Evolutionary conservation across 2,797 vertebrate genomes (phyloP).

Genomic region (Sebastes matsubarae): DNA sequence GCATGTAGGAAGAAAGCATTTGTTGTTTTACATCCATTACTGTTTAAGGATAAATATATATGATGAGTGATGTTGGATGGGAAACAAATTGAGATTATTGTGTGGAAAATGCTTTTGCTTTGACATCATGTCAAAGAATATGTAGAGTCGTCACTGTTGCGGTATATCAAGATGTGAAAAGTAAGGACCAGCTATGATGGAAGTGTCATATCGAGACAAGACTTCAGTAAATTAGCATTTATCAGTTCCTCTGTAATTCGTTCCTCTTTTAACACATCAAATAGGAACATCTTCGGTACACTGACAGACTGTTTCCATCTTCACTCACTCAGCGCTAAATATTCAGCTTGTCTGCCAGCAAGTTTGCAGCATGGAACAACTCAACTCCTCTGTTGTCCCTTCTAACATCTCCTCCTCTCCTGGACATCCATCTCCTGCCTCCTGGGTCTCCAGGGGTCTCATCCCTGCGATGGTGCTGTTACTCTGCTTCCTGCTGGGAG

Average conservation of each 20-base stretch:
- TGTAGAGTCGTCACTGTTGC: too few relatives aligned
- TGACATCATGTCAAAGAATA: neutral
- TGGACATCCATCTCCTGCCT: neutral
- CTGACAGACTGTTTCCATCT: neutral
- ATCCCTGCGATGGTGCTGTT: neutral
- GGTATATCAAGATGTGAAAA: neutral
- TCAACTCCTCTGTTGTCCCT: neutral
- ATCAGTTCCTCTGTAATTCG: neutral
- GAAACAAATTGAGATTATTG: neutral
- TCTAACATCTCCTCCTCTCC: conserved; percentile 3
- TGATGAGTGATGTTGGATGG: neutral
- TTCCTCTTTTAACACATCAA: too few relatives aligned
- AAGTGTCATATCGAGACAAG: neutral
- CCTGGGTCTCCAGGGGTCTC: neutral
- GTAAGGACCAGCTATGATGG: too few relatives aligned
- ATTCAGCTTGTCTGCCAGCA: neutral
- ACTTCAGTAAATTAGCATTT: neutral
- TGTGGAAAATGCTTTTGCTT: neutral
- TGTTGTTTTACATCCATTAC: too few relatives aligned
- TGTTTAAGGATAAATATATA: neutral
- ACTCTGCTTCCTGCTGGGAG: conserved; percentile 60
- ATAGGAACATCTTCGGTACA: neutral
- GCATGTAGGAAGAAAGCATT: too few relatives aligned
- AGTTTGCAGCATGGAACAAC: conserved; percentile 14
- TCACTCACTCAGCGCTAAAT: neutral